Base-by-base conservation (phyloP, 2,113 vertebrate genomes). In the Macroglossus sobrinus region DNA sequence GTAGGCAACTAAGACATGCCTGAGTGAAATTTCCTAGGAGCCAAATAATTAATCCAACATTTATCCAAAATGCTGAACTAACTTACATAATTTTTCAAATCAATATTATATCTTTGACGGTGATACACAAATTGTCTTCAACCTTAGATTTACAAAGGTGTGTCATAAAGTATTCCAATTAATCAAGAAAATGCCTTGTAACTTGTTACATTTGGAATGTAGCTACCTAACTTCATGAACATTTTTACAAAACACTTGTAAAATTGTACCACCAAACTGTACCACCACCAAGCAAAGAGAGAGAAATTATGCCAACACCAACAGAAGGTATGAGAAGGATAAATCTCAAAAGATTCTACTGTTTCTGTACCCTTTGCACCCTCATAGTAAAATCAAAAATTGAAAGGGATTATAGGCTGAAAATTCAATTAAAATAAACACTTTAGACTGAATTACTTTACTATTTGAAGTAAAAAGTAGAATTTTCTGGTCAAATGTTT, bases 41-140 rank as follows among this genome's bases (percentile, higher is more conserved):
- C 72, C 13, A 8, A 93, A 96, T 96, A 97, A 98, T 97, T 97
- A 98, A 97, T 96, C 96, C 93, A 91, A 91, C 86, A 97, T 95
- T 96, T 80, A 63, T 85, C 93, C 90, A 97, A 92, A 91, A 90
- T 28, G 84, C 94, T 94, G 50, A 91, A 84, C 38, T 85, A 96
- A 97, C 72, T 84, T 88, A 16, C 4, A 61, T 82, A 76, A 63
- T 86, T 94, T 74, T 92, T 96, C 90, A 94, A 89, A 72, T 89
- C 80, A 91, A 57, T 91, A 93, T 33, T 50, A n/a, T 22, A 40
- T 6, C 53, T 93, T 95, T 45, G 93, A 91, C 91, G 68, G 40
- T 47, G 43, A 82, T 78, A 69, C 33, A 91, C 53, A 86, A 69
- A 95, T 68, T 86, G 13, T 81, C 82, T 96, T 93, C 75, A 84